These are phyloP conservation scores for Eonycteris spelaea DNA, from an alignment of 2,113 vertebrate genomes.

Conservation along the genomic window DNA sequence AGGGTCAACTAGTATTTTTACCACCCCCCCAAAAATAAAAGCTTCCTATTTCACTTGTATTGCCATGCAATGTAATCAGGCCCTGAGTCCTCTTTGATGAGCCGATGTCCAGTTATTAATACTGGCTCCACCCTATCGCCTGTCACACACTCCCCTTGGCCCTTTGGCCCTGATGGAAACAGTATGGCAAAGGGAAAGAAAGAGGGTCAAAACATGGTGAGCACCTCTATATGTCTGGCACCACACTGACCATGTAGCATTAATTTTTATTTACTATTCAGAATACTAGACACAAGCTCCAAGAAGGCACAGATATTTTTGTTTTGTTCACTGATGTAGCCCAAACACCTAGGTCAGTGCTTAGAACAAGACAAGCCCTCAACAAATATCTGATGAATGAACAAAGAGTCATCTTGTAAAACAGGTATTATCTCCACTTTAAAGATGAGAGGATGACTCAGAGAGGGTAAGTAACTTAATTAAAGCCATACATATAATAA, in stretches of 20 bases:
- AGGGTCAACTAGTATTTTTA: not conserved
- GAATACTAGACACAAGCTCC: not conserved
- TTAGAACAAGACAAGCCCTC: not conserved
- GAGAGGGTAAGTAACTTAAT: not conserved
- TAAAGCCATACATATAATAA: not conserved
- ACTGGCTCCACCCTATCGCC: not conserved
- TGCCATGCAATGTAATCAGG: not conserved
- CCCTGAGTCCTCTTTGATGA: not conserved
- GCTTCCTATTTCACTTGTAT: not conserved
- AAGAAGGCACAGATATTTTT: not conserved
- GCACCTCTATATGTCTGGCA: not conserved
- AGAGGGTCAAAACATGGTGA: not conserved
- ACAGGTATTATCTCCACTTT: slow-evolving; percentile 28
- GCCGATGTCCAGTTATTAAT: not conserved
- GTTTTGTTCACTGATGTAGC: not conserved
- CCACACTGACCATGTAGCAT: not conserved
- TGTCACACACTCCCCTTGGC: not conserved
- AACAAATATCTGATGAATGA: slow-evolving; percentile 4
- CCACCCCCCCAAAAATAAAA: too few species aligned
- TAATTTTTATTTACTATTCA: not conserved
- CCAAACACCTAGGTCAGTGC: not conserved
- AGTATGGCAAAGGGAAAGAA: not conserved
- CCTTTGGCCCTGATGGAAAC: not conserved
- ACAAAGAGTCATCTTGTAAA: slow-evolving; percentile 28
- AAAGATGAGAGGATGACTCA: slow-evolving; percentile 47